Percentiles rank a stretch among this genome's conserved stretches.
Evolutionary conservation across 2,113 vertebrate species (phyloP).

Genomic region (Lamprotornis superbus): DNA sequence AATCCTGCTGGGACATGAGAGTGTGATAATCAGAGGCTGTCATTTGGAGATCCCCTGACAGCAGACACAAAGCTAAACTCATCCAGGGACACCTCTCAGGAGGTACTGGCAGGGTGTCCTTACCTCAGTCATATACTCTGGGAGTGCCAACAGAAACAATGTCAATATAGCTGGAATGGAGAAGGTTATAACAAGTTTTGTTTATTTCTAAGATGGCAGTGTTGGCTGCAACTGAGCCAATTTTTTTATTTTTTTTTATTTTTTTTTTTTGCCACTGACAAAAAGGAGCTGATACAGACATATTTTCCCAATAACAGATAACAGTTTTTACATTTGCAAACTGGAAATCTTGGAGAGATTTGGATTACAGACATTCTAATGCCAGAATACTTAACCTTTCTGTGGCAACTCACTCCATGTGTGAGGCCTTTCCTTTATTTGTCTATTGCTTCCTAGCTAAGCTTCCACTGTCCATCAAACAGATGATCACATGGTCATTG

Average conservation of each 20-base stretch:
- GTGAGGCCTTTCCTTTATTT: neutral
- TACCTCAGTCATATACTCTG: neutral
- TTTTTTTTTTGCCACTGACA: neutral
- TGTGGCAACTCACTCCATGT: neutral
- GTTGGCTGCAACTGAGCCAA: neutral
- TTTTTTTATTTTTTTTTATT: neutral
- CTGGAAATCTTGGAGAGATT: neutral
- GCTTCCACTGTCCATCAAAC: neutral
- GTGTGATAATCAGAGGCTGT: neutral
- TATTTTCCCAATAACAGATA: neutral
- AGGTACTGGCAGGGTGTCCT: neutral
- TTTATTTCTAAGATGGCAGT: neutral
- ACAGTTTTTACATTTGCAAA: neutral
- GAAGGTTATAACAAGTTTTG: neutral
- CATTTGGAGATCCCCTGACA: neutral
- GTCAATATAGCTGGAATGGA: neutral
- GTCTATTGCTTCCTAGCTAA: neutral
- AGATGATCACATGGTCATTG: neutral
- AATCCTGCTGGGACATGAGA: neutral
- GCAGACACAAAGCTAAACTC: neutral
- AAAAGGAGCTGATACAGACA: neutral
- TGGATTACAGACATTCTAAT: neutral
- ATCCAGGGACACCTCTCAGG: neutral
- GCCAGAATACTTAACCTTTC: neutral
- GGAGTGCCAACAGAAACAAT: neutral